A percentile compares a stretch with the other conserved stretches of the same genome.
Conservation (phyloP, 2,797 vertebrate genomes). For the Chromobotia macracanthus region DNA sequence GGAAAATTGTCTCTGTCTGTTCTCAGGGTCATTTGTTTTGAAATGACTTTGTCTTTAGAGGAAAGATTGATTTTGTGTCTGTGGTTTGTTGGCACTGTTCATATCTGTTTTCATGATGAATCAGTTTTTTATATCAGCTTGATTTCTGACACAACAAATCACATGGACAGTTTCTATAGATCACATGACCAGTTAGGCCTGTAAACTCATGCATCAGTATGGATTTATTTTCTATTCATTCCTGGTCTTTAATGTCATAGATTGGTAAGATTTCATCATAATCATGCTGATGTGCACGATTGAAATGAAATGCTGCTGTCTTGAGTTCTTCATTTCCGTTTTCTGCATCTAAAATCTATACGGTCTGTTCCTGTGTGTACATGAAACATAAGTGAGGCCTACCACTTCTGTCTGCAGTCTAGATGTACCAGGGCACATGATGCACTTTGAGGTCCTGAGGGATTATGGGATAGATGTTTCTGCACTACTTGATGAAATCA, state of each 20-base stretch:
- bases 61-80: background rate
- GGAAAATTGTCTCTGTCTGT: background rate
- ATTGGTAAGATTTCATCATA: background rate
- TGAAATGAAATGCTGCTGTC: background rate
- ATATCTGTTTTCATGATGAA: slow-evolving; percentile 42
- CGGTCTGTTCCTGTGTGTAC: background rate
- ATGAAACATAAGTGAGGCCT: background rate
- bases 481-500: background rate
- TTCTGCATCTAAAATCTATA: background rate
- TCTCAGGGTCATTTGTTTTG: background rate
- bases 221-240: background rate
- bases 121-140: background rate
- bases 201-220: background rate
- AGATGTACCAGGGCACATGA: background rate
- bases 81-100: too few species aligned
- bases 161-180: slow-evolving; percentile 27
- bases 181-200: slow-evolving; percentile 36
- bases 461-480: background rate
- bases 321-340: background rate
- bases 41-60: background rate
- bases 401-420: background rate
- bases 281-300: background rate
- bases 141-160: too few species aligned
- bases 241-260: background rate
- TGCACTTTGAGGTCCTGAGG: background rate